phyloP scores from a whole-genome alignment of 2,888 invertebrate species.

The Hypolimnas misippus region DNA sequence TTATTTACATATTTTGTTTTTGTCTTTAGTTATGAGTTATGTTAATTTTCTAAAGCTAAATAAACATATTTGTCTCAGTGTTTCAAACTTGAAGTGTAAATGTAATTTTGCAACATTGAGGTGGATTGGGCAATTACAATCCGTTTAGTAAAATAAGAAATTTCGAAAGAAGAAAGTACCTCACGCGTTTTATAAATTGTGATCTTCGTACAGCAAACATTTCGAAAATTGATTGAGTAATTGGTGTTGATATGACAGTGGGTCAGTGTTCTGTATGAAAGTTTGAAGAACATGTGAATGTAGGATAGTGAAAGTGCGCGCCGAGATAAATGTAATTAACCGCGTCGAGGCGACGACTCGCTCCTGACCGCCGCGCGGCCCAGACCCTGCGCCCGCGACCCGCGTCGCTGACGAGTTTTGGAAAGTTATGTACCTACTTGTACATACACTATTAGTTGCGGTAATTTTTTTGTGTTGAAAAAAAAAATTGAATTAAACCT shows the following conservation, averaged over 20 bases:
- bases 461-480: too few relatives aligned
- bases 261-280: constrained; percentile 16
- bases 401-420: neutral
- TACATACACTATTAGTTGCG: too few relatives aligned
- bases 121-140: neutral
- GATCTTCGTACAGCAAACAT: neutral
- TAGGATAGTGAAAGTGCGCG: constrained; percentile 29
- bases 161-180: neutral
- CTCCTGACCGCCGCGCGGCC: neutral
- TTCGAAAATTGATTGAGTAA: neutral
- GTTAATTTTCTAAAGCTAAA: too few relatives aligned
- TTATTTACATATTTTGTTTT: too few relatives aligned
- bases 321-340: constrained; percentile 24
- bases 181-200: neutral
- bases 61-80: too few relatives aligned
- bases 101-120: too few relatives aligned
- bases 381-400: neutral
- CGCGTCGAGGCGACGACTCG: neutral
- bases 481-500: too few relatives aligned
- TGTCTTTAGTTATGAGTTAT: too few relatives aligned
- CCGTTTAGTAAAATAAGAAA: neutral
- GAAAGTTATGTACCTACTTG: too few relatives aligned
- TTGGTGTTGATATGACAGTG: constrained; percentile 9
- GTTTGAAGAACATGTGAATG: constrained; percentile 20
- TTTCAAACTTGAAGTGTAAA: too few relatives aligned